These are phyloP conservation scores for Stratiomys singularior DNA, from an alignment of 2,888 invertebrate genomes.

Conservation along the genomic window DNA sequence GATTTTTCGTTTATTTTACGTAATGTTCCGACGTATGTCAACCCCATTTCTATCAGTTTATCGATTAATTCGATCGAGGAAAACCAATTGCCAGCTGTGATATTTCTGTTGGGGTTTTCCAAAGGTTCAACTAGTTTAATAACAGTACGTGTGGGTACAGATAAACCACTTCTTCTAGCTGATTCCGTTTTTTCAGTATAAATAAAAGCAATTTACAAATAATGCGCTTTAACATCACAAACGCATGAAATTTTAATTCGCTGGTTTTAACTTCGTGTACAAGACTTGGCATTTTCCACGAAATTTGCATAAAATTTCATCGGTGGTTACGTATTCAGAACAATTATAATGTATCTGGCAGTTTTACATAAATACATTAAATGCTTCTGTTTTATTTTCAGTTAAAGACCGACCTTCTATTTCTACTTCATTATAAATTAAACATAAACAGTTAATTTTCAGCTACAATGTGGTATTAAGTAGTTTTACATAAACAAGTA, in stretches of 20 bases:
- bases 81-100: constrained; percentile 19
- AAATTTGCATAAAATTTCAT: constrained; percentile 13
- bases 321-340: not conserved
- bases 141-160: constrained; percentile 2
- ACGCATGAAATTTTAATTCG: constrained; percentile 1
- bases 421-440: too few species aligned
- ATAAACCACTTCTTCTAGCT: not conserved
- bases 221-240: constrained; percentile 17
- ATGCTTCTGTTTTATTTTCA: too few species aligned
- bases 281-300: constrained; percentile 16
- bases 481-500: too few species aligned
- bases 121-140: constrained; percentile 1
- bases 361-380: too few species aligned
- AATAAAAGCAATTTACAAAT: constrained; percentile 16
- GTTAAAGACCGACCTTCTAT: too few species aligned
- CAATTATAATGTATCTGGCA: not conserved
- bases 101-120: not conserved
- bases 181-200: constrained; percentile 23
- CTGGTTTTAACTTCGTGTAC: not conserved
- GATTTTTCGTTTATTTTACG: constrained; percentile 29
- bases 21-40: constrained; percentile 1
- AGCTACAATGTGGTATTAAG: too few species aligned
- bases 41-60: constrained; percentile 1
- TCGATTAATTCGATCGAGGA: constrained; percentile 9
- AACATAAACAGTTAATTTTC: too few species aligned